Percentiles rank a stretch among this genome's conserved stretches.
These are phyloP conservation scores for Anas platyrhynchos DNA, from an alignment of 2,113 vertebrate genomes.

Conservation along the genomic window DNA sequence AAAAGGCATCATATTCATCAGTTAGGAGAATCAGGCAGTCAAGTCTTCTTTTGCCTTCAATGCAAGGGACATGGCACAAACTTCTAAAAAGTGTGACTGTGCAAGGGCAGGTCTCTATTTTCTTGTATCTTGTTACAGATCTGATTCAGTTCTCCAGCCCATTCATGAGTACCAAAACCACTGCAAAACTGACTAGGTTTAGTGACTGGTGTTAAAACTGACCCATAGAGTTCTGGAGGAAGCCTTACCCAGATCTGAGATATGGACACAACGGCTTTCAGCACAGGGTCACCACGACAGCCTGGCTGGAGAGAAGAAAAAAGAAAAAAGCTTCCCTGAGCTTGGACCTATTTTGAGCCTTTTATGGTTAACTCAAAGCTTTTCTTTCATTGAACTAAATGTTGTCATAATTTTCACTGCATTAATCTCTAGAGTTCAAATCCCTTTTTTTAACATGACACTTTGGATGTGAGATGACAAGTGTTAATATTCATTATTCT, in stretches of 20 bases:
- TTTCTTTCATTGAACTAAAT: constrained; percentile 33
- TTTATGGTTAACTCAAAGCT: constrained; percentile 36
- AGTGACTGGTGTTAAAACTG: background rate
- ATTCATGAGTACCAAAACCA: background rate
- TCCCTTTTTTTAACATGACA: constrained; percentile 49
- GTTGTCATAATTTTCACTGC: constrained; percentile 47
- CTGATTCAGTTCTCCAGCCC: background rate
- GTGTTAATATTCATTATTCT: constrained; percentile 71
- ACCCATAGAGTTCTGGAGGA: background rate
- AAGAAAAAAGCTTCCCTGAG: background rate
- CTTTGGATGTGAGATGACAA: constrained; percentile 59
- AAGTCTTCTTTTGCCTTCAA: background rate
- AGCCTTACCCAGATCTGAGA: background rate
- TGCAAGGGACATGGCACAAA: background rate
- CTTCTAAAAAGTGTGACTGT: background rate
- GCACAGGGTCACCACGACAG: background rate
- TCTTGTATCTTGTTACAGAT: background rate
- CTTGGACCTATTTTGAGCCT: background rate
- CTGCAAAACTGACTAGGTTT: background rate
- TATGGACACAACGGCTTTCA: background rate
- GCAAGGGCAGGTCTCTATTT: background rate
- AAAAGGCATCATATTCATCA: background rate
- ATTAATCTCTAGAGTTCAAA: constrained; percentile 65
- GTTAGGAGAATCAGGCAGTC: background rate
- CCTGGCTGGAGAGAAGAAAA: rapidly evolving